A percentile compares a stretch with the other conserved stretches of the same genome.
These are phyloP conservation scores for Hydractinia echinata DNA, from an alignment of 30 jellyfish, hydroid and myxozoan species.

Conservation along the genomic window DNA sequence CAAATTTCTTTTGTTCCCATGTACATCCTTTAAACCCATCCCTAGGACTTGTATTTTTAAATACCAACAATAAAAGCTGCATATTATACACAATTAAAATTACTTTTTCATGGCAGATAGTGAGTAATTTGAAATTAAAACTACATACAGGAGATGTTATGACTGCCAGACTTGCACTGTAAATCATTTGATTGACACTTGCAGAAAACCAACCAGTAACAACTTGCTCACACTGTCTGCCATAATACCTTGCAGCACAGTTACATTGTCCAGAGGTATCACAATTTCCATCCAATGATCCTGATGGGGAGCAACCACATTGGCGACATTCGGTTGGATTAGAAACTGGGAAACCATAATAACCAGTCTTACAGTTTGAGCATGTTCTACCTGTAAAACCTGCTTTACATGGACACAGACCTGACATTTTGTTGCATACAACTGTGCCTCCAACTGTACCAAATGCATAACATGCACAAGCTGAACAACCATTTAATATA, in stretches of 20 bases:
- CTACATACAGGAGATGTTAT: slow-evolving; percentile 68
- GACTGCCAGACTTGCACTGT: slow-evolving; percentile 44
- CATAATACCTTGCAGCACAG: slow-evolving; percentile 53
- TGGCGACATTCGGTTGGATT: slow-evolving; percentile 62
- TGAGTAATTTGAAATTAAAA: no score
- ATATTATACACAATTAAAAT: no score
- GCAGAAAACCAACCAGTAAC: slow-evolving; percentile 61
- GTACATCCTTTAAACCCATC: no score
- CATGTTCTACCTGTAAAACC: slow-evolving; percentile 78
- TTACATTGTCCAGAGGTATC: slow-evolving; percentile 61
- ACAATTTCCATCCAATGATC: slow-evolving; percentile 72
- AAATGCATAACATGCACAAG: slow-evolving; percentile 52
- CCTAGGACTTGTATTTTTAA: no score
- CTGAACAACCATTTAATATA: slow-evolving; percentile 60
- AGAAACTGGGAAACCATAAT: slow-evolving; percentile 36
- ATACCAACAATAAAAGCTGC: no score
- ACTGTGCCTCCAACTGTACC: slow-evolving; percentile 52
- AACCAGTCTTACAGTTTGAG: slow-evolving; percentile 56
- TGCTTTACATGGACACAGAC: slow-evolving; percentile 65
- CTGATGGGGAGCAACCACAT: slow-evolving; percentile 75
- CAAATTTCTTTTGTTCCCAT: no score
- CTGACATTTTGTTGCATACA: slow-evolving; percentile 55
- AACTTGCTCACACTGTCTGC: slow-evolving; percentile 40
- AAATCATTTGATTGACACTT: slow-evolving; percentile 59
- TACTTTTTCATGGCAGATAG: no score